Conservation (phyloP, 1,140 invertebrate species). For the Papilio polyxenes region DNA sequence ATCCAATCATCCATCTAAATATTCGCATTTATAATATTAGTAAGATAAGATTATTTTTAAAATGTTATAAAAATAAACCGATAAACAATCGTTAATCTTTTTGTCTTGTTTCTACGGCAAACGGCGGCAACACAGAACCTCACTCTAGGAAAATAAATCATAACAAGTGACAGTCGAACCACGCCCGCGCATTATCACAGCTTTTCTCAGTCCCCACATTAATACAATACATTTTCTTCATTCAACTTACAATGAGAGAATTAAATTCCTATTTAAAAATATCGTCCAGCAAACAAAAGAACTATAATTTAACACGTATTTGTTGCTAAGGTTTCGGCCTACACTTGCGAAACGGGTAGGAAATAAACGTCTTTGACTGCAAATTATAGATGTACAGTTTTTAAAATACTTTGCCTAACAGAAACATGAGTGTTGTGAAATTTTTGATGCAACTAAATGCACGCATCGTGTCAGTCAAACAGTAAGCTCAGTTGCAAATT, state of each 20-base stretch:
- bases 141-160: slow-evolving; percentile 27
- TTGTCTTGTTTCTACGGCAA: not conserved
- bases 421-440: not conserved
- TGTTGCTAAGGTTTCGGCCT: too few relatives aligned
- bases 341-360: too few relatives aligned
- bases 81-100: slow-evolving; percentile 10
- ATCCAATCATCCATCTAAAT: too few relatives aligned
- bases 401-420: too few relatives aligned
- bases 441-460: not conserved
- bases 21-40: too few relatives aligned
- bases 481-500: too few relatives aligned
- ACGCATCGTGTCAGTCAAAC: too few relatives aligned
- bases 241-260: not conserved
- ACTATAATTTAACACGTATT: too few relatives aligned
- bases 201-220: not conserved
- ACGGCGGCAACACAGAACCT: not conserved
- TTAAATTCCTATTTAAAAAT: not conserved
- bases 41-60: not conserved
- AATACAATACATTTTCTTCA: not conserved
- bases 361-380: too few relatives aligned
- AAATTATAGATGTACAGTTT: too few relatives aligned
- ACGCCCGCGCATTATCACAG: slow-evolving; percentile 29
- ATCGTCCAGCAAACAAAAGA: not conserved
- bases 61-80: not conserved
- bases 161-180: slow-evolving; percentile 27